Evolutionary conservation across 2,888 invertebrate species (phyloP), one percentile per base, ranked within the genome.

Genomic region (Cenopis cana): DNA sequence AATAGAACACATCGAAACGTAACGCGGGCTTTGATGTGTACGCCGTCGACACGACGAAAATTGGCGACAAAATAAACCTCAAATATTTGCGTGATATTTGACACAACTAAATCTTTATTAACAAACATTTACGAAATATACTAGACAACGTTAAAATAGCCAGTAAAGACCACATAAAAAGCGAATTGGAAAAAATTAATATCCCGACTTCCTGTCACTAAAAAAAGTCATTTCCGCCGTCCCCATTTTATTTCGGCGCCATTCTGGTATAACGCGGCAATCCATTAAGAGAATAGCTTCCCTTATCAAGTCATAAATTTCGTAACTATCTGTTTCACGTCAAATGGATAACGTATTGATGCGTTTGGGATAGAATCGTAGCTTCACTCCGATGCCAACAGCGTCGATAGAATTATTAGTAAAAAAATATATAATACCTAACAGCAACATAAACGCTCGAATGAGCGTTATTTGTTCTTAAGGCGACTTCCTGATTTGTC

Each of bases 231-330:
- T 74, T 73, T 66, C 66, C 73, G 33, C 55, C 59, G 41, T 5
- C 69, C 72, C 61, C 61, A 62, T 74, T 69, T 72, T 64, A 72
- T 76, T 71, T 72, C 74, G 68, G 61, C 69, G 62, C 74, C 74
- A 75, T 73, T 75, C 70, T 61, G 71, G 65, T 69, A 75, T 76
- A 73, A 79, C 77, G 76, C 76, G 81, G 84, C 86, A 89, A 89
- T 89, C 88, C 88, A 89, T 89, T 90, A 87, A 80, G 74, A 72
- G 77, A 81, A 83, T 83, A 81, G 83, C 82, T 81, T 80, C 81
- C 80, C 83, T 88, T 89, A 90, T 90, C 88, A 86, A 85, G 81
- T 85, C 87, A 87, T 90, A 89, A 89, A 90, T 90, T 89, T 77
- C 59, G 74, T 73, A 69, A 80, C 82, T 84, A 87, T 85, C 83